A percentile compares a stretch with the other conserved stretches of the same genome.
These are phyloP conservation scores for Cheilosia grossa DNA, from an alignment of 2,888 invertebrate species.

Conservation along the genomic window DNA sequence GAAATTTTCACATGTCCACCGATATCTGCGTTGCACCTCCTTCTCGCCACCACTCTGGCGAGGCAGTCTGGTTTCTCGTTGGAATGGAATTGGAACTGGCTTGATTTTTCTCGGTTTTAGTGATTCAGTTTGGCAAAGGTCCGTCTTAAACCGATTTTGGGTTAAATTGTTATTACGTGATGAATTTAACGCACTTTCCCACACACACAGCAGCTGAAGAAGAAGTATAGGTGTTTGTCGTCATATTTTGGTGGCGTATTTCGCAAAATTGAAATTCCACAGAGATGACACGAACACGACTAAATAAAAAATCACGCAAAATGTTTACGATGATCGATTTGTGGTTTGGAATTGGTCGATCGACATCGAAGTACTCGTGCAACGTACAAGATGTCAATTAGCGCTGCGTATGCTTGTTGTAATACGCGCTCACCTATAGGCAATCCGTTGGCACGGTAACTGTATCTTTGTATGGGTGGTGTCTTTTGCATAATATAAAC, in stretches of 20 bases:
- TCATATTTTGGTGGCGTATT: conserved; percentile 65
- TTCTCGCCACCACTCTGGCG: conserved; percentile 15
- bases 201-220: conserved; percentile 33
- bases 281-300: conserved; percentile 16
- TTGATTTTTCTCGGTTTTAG: conserved; percentile 22
- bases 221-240: conserved; percentile 47
- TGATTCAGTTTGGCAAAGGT: conserved; percentile 70
- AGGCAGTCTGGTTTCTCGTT: conserved; percentile 34
- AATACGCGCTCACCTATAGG: conserved; percentile 10
- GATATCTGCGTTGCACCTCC: conserved; percentile 14
- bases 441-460: neutral
- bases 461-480: conserved; percentile 27
- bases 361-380: neutral
- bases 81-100: conserved; percentile 37
- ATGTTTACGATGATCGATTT: conserved; percentile 30
- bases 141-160: conserved; percentile 66
- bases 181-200: conserved; percentile 70
- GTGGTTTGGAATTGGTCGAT: no score
- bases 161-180: conserved; percentile 70
- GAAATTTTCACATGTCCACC: conserved; percentile 53
- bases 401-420: conserved; percentile 65
- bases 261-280: conserved; percentile 72
- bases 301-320: conserved; percentile 1
- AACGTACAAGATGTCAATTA: conserved; percentile 23
- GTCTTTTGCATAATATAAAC: conserved; percentile 66